Percentiles rank a stretch among this genome's conserved stretches.
Evolutionary conservation across 2,113 vertebrate species (phyloP).

Genomic region (Macquaria australasica): DNA sequence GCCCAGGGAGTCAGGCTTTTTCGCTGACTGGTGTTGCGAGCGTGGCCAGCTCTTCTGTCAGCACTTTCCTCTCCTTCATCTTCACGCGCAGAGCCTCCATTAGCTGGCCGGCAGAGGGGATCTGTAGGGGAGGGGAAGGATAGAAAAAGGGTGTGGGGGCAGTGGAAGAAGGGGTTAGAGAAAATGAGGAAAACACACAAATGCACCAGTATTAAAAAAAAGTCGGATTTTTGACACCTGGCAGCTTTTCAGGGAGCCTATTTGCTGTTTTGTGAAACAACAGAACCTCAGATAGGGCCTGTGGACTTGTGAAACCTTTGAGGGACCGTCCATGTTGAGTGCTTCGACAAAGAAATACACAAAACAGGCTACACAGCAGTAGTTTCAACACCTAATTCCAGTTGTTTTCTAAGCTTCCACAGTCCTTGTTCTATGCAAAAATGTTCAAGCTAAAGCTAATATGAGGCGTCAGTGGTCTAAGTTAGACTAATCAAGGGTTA

Average conservation of each 20-base stretch:
- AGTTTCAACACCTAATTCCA: constrained; percentile 7
- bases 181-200: constrained; percentile 79
- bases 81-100: constrained; percentile 91
- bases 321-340: constrained; percentile 49
- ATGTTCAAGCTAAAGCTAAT: neutral
- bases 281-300: constrained; percentile 45
- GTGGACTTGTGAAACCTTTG: constrained; percentile 57
- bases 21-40: constrained; percentile 85
- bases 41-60: constrained; percentile 90
- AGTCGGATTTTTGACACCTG: constrained; percentile 64
- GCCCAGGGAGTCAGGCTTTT: constrained; percentile 85
- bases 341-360: constrained; percentile 48
- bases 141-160: constrained; percentile 66
- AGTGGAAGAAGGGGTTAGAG: constrained; percentile 74
- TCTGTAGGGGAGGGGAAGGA: constrained; percentile 85
- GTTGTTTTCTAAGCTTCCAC: constrained; percentile 7
- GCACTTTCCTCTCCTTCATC: constrained; percentile 93
- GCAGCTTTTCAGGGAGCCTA: constrained; percentile 59
- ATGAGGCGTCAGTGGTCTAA: neutral
- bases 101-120: constrained; percentile 91
- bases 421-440: neutral
- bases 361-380: constrained; percentile 44
- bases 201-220: constrained; percentile 54
- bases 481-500: neutral
- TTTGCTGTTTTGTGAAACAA: constrained; percentile 55